Evolutionary conservation across 1,140 invertebrate genomes (phyloP).

Genomic region (Drosophila micromelanica): DNA sequence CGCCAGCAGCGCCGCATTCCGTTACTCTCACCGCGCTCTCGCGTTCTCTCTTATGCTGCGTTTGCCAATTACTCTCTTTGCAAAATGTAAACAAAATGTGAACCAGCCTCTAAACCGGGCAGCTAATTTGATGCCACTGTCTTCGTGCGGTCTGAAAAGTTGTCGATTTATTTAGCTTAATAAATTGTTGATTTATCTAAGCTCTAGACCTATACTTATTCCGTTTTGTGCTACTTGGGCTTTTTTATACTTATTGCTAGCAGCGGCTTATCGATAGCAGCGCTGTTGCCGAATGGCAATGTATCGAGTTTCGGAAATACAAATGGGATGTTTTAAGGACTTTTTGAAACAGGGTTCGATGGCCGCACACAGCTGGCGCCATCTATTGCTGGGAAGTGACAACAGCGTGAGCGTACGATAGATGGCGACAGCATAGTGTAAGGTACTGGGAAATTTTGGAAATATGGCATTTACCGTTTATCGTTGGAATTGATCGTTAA

Average conservation of each 20-base stretch:
- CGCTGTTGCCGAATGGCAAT: neutral
- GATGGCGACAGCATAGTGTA: constrained; percentile 1
- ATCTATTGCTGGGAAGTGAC: neutral
- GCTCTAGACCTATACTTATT: too few relatives aligned
- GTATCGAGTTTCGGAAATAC: neutral
- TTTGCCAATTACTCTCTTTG: neutral
- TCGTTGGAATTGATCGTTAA: too few relatives aligned
- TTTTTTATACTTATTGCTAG: neutral
- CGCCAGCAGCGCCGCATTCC: constrained; percentile 25
- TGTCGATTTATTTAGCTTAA: neutral
- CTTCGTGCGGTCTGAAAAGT: neutral
- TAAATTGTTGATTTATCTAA: too few relatives aligned
- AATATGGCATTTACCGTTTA: neutral
- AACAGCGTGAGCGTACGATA: neutral
- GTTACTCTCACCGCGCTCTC: constrained; percentile 5
- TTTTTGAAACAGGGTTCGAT: neutral
- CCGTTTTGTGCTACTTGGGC: neutral
- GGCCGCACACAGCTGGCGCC: neutral
- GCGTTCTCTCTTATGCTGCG: neutral
- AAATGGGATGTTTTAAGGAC: constrained; percentile 7
- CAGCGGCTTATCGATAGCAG: constrained; percentile 9
- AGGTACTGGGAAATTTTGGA: neutral
- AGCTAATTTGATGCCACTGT: neutral
- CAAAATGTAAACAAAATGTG: constrained; percentile 20
- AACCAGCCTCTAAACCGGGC: neutral